Conservation (phyloP, 2,797 vertebrate species). For the Myripristis jacobus region DNA sequence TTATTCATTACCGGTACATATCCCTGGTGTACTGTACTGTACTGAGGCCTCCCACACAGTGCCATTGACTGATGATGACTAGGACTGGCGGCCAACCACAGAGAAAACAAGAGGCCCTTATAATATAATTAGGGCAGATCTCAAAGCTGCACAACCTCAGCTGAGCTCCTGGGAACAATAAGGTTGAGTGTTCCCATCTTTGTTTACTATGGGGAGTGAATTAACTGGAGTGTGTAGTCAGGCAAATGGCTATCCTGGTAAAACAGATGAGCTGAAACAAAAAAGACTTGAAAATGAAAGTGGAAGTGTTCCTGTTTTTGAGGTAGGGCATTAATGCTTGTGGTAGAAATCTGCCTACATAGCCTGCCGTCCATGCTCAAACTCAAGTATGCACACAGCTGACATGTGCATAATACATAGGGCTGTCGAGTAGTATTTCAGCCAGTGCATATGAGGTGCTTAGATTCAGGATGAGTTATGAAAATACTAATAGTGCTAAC, state of each 20-base stretch:
- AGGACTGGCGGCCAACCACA: conserved; percentile 62
- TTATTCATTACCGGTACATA: conserved; percentile 59
- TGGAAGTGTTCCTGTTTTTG: conserved; percentile 33
- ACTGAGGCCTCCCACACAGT: conserved; percentile 67
- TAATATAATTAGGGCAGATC: conserved; percentile 75
- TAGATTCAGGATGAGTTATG: conserved; percentile 49
- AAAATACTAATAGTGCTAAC: conserved; percentile 35
- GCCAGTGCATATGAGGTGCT: conserved; percentile 26
- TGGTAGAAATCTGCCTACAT: conserved; percentile 45
- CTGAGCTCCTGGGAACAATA: conserved; percentile 63
- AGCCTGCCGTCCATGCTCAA: conserved; percentile 13
- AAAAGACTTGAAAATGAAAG: conserved; percentile 23
- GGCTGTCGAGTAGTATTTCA: conserved; percentile 6
- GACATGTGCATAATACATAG: conserved; percentile 42
- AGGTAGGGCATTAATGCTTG: conserved; percentile 23
- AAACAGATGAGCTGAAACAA: conserved; percentile 49
- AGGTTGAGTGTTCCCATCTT: conserved; percentile 66
- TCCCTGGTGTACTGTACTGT: conserved; percentile 45
- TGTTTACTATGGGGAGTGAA: conserved; percentile 69
- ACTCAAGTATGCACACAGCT: conserved; percentile 28
- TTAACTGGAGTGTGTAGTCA: conserved; percentile 59
- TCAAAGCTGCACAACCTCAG: conserved; percentile 60
- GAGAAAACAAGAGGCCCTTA: conserved; percentile 70
- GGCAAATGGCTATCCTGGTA: conserved; percentile 55
- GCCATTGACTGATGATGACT: conserved; percentile 72